A percentile compares a stretch with the other conserved stretches of the same genome.
These are phyloP conservation scores for Desoria tigrina DNA, from an alignment of 2,888 invertebrate genomes.

Conservation along the genomic window DNA sequence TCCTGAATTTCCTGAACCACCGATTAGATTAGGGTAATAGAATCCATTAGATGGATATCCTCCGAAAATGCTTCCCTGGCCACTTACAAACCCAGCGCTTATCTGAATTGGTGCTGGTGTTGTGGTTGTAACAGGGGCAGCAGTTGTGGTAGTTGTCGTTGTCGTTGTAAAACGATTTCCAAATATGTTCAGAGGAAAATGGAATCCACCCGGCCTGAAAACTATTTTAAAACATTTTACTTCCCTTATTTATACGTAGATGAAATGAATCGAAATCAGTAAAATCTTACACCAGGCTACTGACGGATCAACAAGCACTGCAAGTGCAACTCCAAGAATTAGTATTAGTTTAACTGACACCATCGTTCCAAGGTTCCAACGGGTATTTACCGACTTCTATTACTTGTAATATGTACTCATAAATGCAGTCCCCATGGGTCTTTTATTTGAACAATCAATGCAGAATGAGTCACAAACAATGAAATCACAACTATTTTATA, in stretches of 20 bases:
- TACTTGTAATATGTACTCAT: no score
- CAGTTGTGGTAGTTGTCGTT: slow-evolving; percentile 41
- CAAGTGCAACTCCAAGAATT: no score
- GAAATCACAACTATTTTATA: no score
- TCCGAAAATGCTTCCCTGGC: slow-evolving; percentile 13
- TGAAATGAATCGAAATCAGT: not conserved
- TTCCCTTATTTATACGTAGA: not conserved
- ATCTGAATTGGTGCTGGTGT: slow-evolving; percentile 16
- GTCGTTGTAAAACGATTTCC: slow-evolving; percentile 30
- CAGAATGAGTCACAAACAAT: no score
- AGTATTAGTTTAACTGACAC: no score
- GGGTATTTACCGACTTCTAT: no score
- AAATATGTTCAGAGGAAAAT: not conserved
- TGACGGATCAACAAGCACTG: not conserved
- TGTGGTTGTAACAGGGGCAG: slow-evolving; percentile 29
- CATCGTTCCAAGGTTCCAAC: no score
- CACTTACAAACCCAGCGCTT: slow-evolving; percentile 14
- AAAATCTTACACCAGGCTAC: slow-evolving; percentile 8
- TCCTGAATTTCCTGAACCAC: not conserved
- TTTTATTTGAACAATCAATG: no score
- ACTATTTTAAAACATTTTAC: not conserved
- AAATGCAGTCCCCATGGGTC: no score
- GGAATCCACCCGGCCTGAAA: slow-evolving; percentile 11
- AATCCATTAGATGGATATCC: not conserved
- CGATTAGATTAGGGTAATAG: not conserved